Evolutionary conservation across 2,113 vertebrate genomes (phyloP), one percentile per base, ranked within the genome.

Genomic region (Phalacrocorax pelagicus): DNA sequence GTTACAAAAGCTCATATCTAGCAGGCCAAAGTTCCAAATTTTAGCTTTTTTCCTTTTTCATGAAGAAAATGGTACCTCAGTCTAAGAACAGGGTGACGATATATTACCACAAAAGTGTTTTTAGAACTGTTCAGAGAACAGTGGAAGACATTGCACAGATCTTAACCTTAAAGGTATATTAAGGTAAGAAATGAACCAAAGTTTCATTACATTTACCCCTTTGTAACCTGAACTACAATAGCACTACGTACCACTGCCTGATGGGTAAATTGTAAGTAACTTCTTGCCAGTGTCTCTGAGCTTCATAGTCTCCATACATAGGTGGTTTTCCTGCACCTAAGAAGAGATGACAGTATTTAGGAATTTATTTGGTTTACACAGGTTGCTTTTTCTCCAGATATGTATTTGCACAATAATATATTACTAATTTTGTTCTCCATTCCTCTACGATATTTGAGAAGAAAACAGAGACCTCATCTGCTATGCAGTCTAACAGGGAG

Each of bases 211-310:
- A 12, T 18, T 54, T 42, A 14, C 51, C 81, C 47, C 54, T 46
- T 5, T 29, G 44, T 2, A 54, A 81, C 20, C 51, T 70, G 55
- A 44, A 49, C 24, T 38, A 46, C 49, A n/a, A 16, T 11, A 70
- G 72, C 72, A 23, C 49, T 44, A 92, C 98, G 51, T 97, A 99
- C 99, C 99, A 99, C 74, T 99, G 97, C 61, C 98, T 98, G 89
- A 98, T 36, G 5, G 99, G 99, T 57, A 99, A 98, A 95, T 99
- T 99, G 94, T 99, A 98, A 62, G 99, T 99, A 81, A 99, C 97
- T 97, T 99, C 99, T 96, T 99, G 99, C 99, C 99, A 99, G 97
- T 99, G 99, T 74, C 99, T 99, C 95, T 99, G 99, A 86, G 99
- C 99, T 98, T 99, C 99, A 89, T 99, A 99, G 96, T 99, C 99